Evolutionary conservation across 2,113 vertebrate genomes (phyloP).

Genomic region (Hyla sarda): DNA sequence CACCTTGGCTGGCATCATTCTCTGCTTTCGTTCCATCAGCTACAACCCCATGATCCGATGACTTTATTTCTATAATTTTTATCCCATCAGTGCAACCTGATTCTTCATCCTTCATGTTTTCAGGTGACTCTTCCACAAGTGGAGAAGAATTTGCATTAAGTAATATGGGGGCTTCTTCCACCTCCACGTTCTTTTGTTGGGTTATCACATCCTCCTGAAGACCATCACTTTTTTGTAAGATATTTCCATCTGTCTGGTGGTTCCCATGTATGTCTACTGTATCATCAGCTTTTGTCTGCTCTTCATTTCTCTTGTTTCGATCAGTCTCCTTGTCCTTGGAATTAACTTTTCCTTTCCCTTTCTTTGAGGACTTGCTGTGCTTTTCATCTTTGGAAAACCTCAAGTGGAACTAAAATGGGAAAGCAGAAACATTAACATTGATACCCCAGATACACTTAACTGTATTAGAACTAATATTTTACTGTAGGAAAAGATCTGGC

Average conservation of each 20-base stretch:
- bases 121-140: neutral
- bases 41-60: accelerated
- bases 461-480: neutral
- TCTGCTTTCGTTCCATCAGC: neutral
- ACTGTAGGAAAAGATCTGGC: neutral
- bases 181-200: neutral
- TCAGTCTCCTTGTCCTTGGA: slow-evolving; percentile 65
- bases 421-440: neutral
- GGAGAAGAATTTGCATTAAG: neutral
- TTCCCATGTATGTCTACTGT: slow-evolving; percentile 62
- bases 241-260: slow-evolving; percentile 56
- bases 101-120: slow-evolving; percentile 33
- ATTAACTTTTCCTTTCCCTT: slow-evolving; percentile 70
- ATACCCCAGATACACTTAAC: neutral
- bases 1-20: neutral
- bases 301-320: slow-evolving; percentile 69
- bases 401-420: slow-evolving; percentile 76
- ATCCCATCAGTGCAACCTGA: neutral
- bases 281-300: slow-evolving; percentile 57
- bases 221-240: slow-evolving; percentile 56
- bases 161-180: neutral
- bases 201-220: neutral
- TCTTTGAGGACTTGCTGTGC: slow-evolving; percentile 69
- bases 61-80: accelerated
- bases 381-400: slow-evolving; percentile 75